Conservation (phyloP, 1,140 invertebrate genomes). For the Armadillidium nasatum region DNA sequence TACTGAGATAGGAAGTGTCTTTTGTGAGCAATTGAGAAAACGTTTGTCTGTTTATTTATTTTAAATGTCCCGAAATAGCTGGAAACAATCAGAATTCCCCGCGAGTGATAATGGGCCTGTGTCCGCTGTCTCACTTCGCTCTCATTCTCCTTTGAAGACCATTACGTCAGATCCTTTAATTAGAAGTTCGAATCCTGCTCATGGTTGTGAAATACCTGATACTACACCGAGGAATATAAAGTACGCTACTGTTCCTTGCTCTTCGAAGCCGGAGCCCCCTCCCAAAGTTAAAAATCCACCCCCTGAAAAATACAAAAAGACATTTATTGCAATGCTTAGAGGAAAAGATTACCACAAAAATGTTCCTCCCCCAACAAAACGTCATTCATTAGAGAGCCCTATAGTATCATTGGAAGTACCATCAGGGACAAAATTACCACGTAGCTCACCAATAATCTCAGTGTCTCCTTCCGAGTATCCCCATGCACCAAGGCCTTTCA, state of each 20-base stretch:
- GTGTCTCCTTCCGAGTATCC: not conserved
- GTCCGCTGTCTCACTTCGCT: not conserved
- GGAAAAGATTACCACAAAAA: conserved; percentile 27
- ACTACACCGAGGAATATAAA: conserved; percentile 31
- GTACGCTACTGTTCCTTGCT: conserved; percentile 38
- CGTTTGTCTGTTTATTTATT: no score
- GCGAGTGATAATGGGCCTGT: not conserved
- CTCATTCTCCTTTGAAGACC: not conserved
- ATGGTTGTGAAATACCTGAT: not conserved
- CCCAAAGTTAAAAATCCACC: conserved; percentile 28
- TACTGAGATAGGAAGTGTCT: no score
- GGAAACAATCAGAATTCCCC: not conserved
- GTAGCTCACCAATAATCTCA: not conserved
- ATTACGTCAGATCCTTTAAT: not conserved
- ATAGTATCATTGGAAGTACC: not conserved
- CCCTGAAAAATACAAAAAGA: conserved; percentile 39
- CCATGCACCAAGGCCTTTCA: not conserved
- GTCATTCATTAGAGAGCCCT: conserved; percentile 26
- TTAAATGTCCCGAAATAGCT: not conserved
- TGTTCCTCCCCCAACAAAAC: conserved; percentile 7
- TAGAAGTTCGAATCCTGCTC: not conserved
- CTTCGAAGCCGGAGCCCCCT: conserved; percentile 15
- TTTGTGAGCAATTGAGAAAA: no score
- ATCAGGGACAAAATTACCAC: no score
- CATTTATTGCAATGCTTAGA: conserved; percentile 42